These are phyloP conservation scores for Hippopotamyrus pictus DNA, from an alignment of 2,797 vertebrate species.

Conservation along the genomic window DNA sequence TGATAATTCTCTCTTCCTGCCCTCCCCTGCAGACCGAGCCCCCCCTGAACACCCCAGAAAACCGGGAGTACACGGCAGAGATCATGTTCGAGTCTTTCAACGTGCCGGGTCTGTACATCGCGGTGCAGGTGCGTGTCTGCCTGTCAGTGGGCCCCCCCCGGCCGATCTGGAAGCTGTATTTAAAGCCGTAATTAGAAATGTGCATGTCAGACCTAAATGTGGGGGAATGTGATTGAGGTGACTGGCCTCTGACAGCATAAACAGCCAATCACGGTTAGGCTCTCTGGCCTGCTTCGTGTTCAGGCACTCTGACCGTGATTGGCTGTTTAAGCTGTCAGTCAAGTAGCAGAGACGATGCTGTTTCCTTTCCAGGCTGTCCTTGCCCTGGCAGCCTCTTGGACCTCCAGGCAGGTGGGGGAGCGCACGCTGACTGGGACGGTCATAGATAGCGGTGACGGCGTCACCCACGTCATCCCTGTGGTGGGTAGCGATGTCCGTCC, in stretches of 20 bases:
- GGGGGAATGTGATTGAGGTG: not conserved
- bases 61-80: slow-evolving; percentile 86
- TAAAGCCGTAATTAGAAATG: not conserved
- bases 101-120: slow-evolving; percentile 88
- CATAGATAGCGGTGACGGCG: slow-evolving; percentile 94
- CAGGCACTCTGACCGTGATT: not conserved
- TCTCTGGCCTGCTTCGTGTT: not conserved
- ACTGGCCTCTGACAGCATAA: not conserved
- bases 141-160: not conserved
- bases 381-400: slow-evolving; percentile 96
- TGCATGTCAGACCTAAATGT: not conserved
- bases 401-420: slow-evolving; percentile 89
- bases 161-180: not conserved
- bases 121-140: slow-evolving; percentile 73
- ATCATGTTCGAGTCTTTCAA: slow-evolving; percentile 93
- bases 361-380: slow-evolving; percentile 66
- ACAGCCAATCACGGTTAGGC: not conserved
- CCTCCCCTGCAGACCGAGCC: slow-evolving; percentile 68
- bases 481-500: slow-evolving; percentile 52
- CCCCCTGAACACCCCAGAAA: slow-evolving; percentile 84
- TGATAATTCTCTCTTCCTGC: not conserved
- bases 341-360: too few relatives aligned
- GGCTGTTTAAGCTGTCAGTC: not conserved
- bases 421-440: slow-evolving; percentile 88
- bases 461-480: slow-evolving; percentile 95